Evolutionary conservation across 2,113 vertebrate genomes (phyloP), one percentile per base, ranked within the genome.

Genomic region (Mesocricetus auratus): DNA sequence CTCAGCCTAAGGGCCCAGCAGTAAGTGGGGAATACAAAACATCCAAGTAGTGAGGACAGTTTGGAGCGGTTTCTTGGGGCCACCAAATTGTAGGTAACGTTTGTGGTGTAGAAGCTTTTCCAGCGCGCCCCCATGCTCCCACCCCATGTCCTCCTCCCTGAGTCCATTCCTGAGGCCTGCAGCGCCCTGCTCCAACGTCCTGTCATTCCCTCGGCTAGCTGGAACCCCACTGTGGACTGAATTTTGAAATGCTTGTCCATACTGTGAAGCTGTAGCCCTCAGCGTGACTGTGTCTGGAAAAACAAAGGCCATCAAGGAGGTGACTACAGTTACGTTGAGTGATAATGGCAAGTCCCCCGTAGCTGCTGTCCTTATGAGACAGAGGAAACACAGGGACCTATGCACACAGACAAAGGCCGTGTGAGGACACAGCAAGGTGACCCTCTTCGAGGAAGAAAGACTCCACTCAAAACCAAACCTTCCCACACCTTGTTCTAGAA

Each of bases 101-200:
- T 29, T 64, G 77, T 36, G 33, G 19, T 31, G 13, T 9, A 8
- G 47, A 36, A 6, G 89, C 29, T 39, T 36, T 8, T 56, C 60
- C 1, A 16, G 10, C 0, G 0, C 31, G 60, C 56, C 60, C 47
- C 21, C 36, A 53, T 19, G 0, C 1, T n/a, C 5, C 31, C 39
- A 29, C n/a, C 21, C 24, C 69, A 74, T 1, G 2, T 9, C 5
- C 7, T 29, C 26, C 58, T 56, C 2, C 64, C 2, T 39, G 39
- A 9, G 22, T 3, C 36, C 39, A 0, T 29, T 42, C 33, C 31
- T 47, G 64, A 13, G 36, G 42, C 47, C 62, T 66, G 16, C n/a
- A 47, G n/a, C 33, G 58, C 16, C 12, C 78, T 42, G 26, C 60
- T 26, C 58, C 39, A 29, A 56, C 36, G 4, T 16, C 22, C 66